Evolutionary conservation across 2,113 vertebrate species (phyloP).

Genomic region (Chroicocephalus ridibundus): DNA sequence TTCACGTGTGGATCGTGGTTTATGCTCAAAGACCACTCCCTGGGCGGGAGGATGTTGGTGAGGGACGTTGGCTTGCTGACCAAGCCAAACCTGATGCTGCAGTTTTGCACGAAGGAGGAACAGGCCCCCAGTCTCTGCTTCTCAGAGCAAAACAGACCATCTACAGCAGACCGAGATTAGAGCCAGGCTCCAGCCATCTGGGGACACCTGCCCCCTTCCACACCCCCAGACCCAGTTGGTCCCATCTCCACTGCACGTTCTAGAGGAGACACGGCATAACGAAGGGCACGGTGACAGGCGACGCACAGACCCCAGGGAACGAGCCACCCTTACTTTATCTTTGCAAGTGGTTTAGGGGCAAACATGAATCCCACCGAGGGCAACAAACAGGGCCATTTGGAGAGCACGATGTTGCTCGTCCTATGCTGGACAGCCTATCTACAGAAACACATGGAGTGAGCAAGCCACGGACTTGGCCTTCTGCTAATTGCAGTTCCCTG

Average conservation of each 20-base stretch:
- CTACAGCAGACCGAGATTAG: background rate
- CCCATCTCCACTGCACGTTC: background rate
- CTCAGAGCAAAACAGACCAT: background rate
- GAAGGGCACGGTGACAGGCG: background rate
- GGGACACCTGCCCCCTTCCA: background rate
- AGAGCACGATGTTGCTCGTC: background rate
- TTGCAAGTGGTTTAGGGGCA: background rate
- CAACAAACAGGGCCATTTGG: background rate
- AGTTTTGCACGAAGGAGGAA: background rate
- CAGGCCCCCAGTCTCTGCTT: background rate
- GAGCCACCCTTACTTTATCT: background rate
- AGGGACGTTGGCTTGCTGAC: background rate
- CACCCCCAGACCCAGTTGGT: background rate
- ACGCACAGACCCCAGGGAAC: background rate
- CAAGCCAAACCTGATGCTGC: background rate
- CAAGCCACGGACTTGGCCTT: background rate
- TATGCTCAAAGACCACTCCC: background rate
- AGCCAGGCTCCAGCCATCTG: background rate
- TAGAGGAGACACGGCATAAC: background rate
- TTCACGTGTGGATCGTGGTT: accelerated
- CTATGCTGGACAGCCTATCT: background rate
- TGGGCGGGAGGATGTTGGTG: background rate
- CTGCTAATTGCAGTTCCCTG: background rate
- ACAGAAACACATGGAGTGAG: background rate
- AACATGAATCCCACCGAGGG: background rate